These are phyloP conservation scores for Halictus quadricinctus DNA, from an alignment of 2,888 invertebrate species.

Conservation along the genomic window DNA sequence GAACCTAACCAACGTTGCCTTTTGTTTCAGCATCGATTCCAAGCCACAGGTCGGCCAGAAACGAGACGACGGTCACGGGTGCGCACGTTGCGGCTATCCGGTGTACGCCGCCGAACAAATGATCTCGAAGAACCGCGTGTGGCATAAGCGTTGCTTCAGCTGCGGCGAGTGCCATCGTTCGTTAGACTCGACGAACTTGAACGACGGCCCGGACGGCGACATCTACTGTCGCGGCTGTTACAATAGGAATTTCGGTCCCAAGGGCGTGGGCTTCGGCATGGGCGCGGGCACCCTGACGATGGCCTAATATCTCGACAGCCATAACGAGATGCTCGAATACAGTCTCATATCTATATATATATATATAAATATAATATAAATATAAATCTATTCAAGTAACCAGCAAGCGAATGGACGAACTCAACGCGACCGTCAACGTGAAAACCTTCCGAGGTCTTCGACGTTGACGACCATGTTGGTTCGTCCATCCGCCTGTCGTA, in stretches of 20 bases:
- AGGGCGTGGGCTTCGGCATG: conserved; percentile 95
- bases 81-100: conserved; percentile 93
- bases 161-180: conserved; percentile 94
- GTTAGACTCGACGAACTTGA: conserved; percentile 94
- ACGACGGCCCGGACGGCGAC: conserved; percentile 96
- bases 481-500: conserved; percentile 34
- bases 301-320: conserved; percentile 85
- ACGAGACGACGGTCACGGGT: conserved; percentile 90
- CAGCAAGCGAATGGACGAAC: conserved; percentile 21
- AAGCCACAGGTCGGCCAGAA: conserved; percentile 89
- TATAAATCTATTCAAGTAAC: conserved; percentile 43
- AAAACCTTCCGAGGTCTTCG: neutral
- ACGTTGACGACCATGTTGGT: neutral
- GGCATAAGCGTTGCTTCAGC: conserved; percentile 97
- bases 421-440: neutral
- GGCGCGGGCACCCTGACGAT: conserved; percentile 95
- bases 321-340: conserved; percentile 50
- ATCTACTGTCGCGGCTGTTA: conserved; percentile 97
- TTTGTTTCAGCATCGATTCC: conserved; percentile 86
- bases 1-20: neutral
- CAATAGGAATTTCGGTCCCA: conserved; percentile 93
- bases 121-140: conserved; percentile 95
- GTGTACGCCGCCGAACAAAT: conserved; percentile 98
- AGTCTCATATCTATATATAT: conserved; percentile 54
- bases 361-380: conserved; percentile 59